Base-by-base conservation (phyloP, 2,888 invertebrate species). In the Clanis bilineata region DNA sequence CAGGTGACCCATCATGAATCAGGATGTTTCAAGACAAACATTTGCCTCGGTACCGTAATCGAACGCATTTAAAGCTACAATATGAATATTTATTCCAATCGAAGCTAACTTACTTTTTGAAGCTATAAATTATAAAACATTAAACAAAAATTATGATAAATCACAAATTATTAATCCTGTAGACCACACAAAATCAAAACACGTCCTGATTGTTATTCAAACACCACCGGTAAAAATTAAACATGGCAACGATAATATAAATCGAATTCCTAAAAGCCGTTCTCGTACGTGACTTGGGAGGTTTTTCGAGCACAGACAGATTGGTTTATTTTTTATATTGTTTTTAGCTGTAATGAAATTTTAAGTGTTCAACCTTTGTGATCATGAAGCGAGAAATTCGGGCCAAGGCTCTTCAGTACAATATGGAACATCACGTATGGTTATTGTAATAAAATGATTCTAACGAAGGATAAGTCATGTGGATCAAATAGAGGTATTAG, bases 351-450 rank as follows among this genome's bases (percentile, higher is more conserved):
- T 56, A 39, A 38, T 56, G 38, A 56, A 56, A 39, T 58, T 47
- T 58, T 47, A 39, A 58, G 25, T 15, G 45, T 58, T 18, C 45
- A 28, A 23, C 47, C 47, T 58, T 51, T 47, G n/a, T 55, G 55
- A 56, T 56, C 59, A 55, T 36, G 23, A 56, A 59, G 56, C 44
- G 59, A 59, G 38, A 56, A 22, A 59, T 56, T 21, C 21, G 44
- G 59, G 59, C 55, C 59, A 59, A 59, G 59, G 55, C 15, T 56
- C 18, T 2, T 18, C 7, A 18, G 18, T 10, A 23, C 41, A 44
- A 55, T 59, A 45, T 59, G 55, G 38, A 44, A 18, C 47, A 58
- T 58, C 47, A 47, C 45, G 58, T 58, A 39, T 58, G 47, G 36
- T 41, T 47, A 0, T 57, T 58, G 18, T 25, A 1, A 51, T 32